Conservation (phyloP, 1,140 invertebrate species). For the Teleopsis dalmanni region DNA sequence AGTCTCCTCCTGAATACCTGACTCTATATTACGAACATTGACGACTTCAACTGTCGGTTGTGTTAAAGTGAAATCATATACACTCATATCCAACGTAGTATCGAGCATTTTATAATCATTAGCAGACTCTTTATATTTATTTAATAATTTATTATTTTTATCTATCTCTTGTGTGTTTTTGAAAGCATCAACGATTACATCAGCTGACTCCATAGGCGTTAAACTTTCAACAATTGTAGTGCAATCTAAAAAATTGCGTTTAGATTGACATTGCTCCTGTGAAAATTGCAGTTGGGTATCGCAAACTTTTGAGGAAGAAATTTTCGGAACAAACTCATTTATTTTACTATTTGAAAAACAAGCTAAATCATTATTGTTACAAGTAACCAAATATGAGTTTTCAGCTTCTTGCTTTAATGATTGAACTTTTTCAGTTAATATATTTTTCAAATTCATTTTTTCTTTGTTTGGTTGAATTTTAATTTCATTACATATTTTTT, state of each 20-base stretch:
- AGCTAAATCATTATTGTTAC: no score
- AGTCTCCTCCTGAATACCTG: no score
- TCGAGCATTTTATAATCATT: conserved; percentile 18
- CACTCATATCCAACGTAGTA: conserved; percentile 36
- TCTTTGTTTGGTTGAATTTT: no score
- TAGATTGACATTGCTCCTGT: not conserved
- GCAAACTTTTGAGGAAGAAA: conserved; percentile 33
- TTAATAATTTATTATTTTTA: not conserved
- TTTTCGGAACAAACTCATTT: conserved; percentile 24
- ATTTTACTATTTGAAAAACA: not conserved
- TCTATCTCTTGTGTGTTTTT: not conserved
- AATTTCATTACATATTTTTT: no score
- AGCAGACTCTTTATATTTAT: not conserved
- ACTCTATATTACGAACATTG: no score
- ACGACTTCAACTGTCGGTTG: no score
- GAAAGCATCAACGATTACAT: not conserved
- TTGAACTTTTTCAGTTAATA: not conserved
- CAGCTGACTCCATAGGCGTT: conserved; percentile 2
- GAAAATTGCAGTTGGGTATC: conserved; percentile 6
- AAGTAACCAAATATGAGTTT: not conserved
- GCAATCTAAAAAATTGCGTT: conserved; percentile 25
- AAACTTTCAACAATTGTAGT: conserved; percentile 20
- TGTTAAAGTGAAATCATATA: conserved; percentile 21
- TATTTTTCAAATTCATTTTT: no score
- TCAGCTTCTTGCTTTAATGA: not conserved